Evolutionary conservation across 2,888 invertebrate genomes (phyloP), one percentile per base, ranked within the genome.

Genomic region (Subacronicta megacephala): DNA sequence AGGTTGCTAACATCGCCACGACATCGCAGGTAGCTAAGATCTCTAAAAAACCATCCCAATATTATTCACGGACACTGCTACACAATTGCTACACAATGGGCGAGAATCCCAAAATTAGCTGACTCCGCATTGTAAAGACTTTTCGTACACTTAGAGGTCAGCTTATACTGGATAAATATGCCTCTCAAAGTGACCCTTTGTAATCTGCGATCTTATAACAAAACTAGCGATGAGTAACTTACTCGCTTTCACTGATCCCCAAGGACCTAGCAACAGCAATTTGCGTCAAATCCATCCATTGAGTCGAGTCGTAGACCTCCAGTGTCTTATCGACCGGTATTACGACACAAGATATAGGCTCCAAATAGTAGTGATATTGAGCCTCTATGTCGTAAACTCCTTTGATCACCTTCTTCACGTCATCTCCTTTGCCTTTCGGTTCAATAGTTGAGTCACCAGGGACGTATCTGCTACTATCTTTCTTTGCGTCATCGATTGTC

Each of bases 341-440:
- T 26, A 95, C 96, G 0, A 96, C 94, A 52, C 96, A 95, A 0
- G 95, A 90, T 10, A 96, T 95, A 0, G 96, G 95, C 80, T 97
- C 97, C 95, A 97, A 94, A 37, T 96, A 96, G 72, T 96, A 97
- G 84, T 97, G 97, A 81, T 96, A 97, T 80, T 97, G 97, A 0
- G 95, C 85, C 12, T 95, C 96, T 57, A 95, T 85, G 60, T 95
- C 92, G 62, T 95, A 93, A 1, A 90, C 89, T 0, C 97, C 97
- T 62, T 94, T 95, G 12, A 96, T 85, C 0, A 94, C 88, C 66
- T 88, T 89, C 44, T 55, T 83, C 0, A 90, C 82, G 71, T 93
- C 73, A n/a, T 51, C 68, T 0, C 94, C 94, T 78, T 66, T 87
- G 0, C 81, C 81, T 51, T 69, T 84, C 0, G 92, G 90, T 12